phyloP scores from a whole-genome alignment of 2,888 invertebrate genomes.

The Brachyopa scutellaris region DNA sequence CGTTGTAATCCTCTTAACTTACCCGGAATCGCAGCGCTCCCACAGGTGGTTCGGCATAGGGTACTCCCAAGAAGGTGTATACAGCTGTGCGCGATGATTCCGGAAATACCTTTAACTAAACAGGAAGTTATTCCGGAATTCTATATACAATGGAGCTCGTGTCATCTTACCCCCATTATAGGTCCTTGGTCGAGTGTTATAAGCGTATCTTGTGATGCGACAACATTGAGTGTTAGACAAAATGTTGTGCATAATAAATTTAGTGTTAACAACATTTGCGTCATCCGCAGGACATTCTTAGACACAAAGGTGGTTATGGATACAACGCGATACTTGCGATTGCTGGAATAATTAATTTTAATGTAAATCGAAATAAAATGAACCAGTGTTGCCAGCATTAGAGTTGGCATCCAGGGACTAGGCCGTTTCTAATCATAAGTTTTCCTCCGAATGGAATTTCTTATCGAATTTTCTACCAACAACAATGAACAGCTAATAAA shows the following conservation, averaged over 20 bases:
- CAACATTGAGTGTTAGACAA: conserved; percentile 26
- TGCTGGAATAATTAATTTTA: no score
- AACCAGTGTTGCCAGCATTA: no score
- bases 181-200: conserved; percentile 70
- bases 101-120: conserved; percentile 86
- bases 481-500: no score
- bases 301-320: neutral
- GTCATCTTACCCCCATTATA: conserved; percentile 70
- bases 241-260: conserved; percentile 19
- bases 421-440: no score
- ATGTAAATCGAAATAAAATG: no score
- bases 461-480: no score
- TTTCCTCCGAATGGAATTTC: no score
- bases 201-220: conserved; percentile 53
- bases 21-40: conserved; percentile 90
- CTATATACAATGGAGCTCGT: conserved; percentile 21
- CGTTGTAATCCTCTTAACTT: conserved; percentile 75
- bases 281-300: conserved; percentile 58
- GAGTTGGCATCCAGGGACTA: no score
- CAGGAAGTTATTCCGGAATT: conserved; percentile 21
- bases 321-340: neutral
- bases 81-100: conserved; percentile 85
- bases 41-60: conserved; percentile 90
- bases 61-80: conserved; percentile 89
- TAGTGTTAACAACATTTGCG: conserved; percentile 40